phyloP scores from a whole-genome alignment of 2,888 invertebrate genomes.

The Amphipyra tragopoginis region DNA sequence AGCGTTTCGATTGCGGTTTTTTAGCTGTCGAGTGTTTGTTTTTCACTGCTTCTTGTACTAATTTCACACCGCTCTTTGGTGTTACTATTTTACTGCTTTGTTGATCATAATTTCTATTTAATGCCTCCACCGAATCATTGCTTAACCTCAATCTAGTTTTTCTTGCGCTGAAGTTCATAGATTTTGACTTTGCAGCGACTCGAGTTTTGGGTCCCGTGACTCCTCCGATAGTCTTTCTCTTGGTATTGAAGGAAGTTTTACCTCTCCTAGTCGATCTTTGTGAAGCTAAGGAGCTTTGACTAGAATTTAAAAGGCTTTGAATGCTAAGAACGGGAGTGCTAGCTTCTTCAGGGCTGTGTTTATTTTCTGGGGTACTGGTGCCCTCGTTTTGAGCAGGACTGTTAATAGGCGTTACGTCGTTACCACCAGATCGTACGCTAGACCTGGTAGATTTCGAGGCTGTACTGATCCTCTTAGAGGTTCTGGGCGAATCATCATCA shows the following conservation, averaged over 20 bases:
- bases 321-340: constrained; percentile 81
- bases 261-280: constrained; percentile 46
- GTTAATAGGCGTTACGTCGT: constrained; percentile 4
- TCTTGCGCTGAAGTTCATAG: constrained; percentile 59
- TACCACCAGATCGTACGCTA: neutral
- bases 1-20: constrained; percentile 84
- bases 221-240: constrained; percentile 72
- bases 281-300: constrained; percentile 61
- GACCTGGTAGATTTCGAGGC: constrained; percentile 35
- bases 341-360: constrained; percentile 69
- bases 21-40: constrained; percentile 86
- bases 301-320: constrained; percentile 75
- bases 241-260: constrained; percentile 39
- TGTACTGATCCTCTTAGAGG: constrained; percentile 61
- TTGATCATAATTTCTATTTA: constrained; percentile 58
- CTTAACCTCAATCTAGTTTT: constrained; percentile 60
- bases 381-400: constrained; percentile 58
- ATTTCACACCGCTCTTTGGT: constrained; percentile 77
- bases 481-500: constrained; percentile 66
- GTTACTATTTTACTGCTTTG: constrained; percentile 73
- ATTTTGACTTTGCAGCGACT: constrained; percentile 64
- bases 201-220: constrained; percentile 58
- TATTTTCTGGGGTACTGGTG: constrained; percentile 73
- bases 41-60: constrained; percentile 80
- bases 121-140: constrained; percentile 59